A percentile compares a stretch with the other conserved stretches of the same genome.
phyloP scores from a whole-genome alignment of 2,113 vertebrate genomes.

The Thermophis baileyi region DNA sequence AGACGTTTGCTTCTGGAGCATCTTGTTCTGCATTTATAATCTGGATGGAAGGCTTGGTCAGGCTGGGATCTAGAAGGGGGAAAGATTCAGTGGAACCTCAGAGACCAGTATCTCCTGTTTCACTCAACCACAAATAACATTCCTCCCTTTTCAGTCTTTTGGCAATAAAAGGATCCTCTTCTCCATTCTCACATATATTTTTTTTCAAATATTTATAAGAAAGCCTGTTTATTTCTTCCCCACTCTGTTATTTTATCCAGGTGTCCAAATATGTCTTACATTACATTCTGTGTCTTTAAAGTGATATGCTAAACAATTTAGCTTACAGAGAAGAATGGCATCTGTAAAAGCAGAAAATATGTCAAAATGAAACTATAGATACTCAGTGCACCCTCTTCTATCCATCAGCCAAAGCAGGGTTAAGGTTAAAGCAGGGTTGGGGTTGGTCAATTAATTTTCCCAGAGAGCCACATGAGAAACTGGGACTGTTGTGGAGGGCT shows the following conservation, averaged over 20 bases:
- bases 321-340: neutral
- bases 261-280: neutral
- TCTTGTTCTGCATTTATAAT: neutral
- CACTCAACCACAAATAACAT: neutral
- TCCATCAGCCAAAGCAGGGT: neutral
- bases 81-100: neutral
- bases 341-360: neutral
- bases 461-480: neutral
- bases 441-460: neutral
- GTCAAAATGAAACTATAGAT: neutral
- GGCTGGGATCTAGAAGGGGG: neutral
- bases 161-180: neutral
- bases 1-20: rapidly evolving
- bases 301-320: neutral
- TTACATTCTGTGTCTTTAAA: neutral
- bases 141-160: neutral
- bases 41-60: neutral
- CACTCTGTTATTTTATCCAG: neutral
- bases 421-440: neutral
- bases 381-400: neutral
- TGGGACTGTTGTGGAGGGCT: neutral
- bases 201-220: neutral
- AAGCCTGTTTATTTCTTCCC: neutral
- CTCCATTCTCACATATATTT: neutral
- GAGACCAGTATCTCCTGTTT: neutral